Percentiles rank a stretch among this genome's conserved stretches.
Conservation (phyloP, 2,888 invertebrate genomes). For the Thecophora atra region DNA sequence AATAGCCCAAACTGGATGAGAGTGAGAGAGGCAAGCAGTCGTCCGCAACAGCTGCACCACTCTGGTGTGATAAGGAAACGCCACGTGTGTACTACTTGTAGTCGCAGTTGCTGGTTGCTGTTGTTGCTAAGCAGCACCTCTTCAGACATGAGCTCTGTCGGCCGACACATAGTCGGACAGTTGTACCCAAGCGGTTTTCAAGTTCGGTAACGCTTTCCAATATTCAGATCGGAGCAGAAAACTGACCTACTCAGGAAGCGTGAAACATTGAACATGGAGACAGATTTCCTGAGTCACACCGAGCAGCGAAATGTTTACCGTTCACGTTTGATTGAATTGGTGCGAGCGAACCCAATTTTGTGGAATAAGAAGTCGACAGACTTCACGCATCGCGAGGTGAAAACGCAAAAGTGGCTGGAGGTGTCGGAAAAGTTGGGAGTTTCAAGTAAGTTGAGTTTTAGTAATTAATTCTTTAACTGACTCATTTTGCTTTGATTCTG, state of each 20-base stretch:
- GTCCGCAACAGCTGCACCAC: background rate
- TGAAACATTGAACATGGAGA: background rate
- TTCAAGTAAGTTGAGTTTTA: slow-evolving; percentile 41
- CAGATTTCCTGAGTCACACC: background rate
- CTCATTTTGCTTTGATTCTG: slow-evolving; percentile 11
- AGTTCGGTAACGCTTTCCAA: background rate
- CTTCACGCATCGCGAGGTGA: slow-evolving; percentile 43
- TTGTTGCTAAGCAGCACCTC: slow-evolving; percentile 15
- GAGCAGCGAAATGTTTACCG: slow-evolving; percentile 42
- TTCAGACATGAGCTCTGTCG: slow-evolving; percentile 31
- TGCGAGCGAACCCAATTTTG: slow-evolving; percentile 43
- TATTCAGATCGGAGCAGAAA: too few relatives aligned
- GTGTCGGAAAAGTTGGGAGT: slow-evolving; percentile 41
- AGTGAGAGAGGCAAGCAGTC: background rate
- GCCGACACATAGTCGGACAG: slow-evolving; percentile 29
- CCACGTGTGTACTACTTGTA: background rate
- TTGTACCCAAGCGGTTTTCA: background rate
- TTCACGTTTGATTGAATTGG: slow-evolving; percentile 41
- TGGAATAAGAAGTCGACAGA: slow-evolving; percentile 45
- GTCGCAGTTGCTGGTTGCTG: background rate
- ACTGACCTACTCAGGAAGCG: too few relatives aligned
- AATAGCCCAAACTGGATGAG: slow-evolving; percentile 15
- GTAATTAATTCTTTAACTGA: too few relatives aligned
- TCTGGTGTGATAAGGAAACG: background rate
- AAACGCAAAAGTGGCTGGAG: slow-evolving; percentile 44